Base-by-base conservation (phyloP, 2,113 vertebrate species). In the Pelvicachromis taeniatus region DNA sequence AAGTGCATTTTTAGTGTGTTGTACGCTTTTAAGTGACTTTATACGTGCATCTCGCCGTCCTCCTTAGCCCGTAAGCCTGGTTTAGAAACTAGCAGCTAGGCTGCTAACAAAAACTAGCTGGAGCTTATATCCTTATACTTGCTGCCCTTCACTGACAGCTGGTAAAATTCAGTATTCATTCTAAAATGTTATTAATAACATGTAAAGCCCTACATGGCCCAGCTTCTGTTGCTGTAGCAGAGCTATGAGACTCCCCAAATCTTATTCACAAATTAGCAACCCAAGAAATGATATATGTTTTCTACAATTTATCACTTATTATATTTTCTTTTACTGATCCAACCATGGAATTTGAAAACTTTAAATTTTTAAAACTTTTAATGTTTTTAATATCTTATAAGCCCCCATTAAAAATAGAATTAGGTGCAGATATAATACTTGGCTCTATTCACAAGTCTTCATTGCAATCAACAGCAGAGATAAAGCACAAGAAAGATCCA, bases 61-160 rank as follows among this genome's bases (percentile, higher is more conserved):
- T 65, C 61, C 33, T 21, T 65, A 65, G 33, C 33, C 33, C 0
- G 6, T 65, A 40, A 65, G 59, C 33, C 61, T 1, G 2, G 19
- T 13, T 40, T 40, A 38, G 61, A 65, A 65, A 21, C 61, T 38
- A 38, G 6, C 19, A 63, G 38, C 59, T 38, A 63, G 6, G 10
- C 33, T 4, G 33, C 59, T 63, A 65, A 13, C 33, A 65, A 40
- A 65, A 65, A 40, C 61, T 65, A 65, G 61, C 33, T 65, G 61
- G 21, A 38, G 33, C 33, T 2, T 21, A 35, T 13, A 21, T 40
- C 33, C 33, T 19, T 40, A 21, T 65, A 0, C 33, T 65, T 65
- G 1, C 33, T 65, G 6, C 19, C 58, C 4, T 65, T 40, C 61
- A 65, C 61, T 65, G 61, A 5, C 2, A 0, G 21, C 35, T 0